Conservation (phyloP, 2,888 invertebrate species). For the Latrodectus elegans region DNA sequence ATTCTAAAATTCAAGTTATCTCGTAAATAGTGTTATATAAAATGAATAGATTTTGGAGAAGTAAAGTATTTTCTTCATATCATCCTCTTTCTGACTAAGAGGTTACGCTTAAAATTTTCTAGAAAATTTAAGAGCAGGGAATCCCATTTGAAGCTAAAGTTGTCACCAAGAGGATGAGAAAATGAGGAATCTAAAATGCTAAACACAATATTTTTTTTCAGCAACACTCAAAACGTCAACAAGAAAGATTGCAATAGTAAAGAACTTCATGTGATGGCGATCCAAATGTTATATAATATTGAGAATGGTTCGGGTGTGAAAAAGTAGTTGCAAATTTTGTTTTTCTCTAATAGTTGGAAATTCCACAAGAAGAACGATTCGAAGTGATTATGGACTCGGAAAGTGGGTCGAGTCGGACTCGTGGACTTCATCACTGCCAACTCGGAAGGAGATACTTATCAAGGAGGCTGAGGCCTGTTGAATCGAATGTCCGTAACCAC, state of each 20-base stretch:
- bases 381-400: conserved; percentile 10
- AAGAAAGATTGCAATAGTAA: neutral
- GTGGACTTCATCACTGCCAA: conserved; percentile 39
- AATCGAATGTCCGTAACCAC: conserved; percentile 45
- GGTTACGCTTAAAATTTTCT: too few relatives aligned
- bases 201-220: neutral
- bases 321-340: conserved; percentile 8
- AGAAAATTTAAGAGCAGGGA: neutral
- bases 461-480: conserved; percentile 43
- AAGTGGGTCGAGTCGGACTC: conserved; percentile 27
- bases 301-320: neutral
- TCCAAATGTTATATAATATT: conserved; percentile 19
- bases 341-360: conserved; percentile 12
- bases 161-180: conserved; percentile 28
- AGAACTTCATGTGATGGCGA: conserved; percentile 7
- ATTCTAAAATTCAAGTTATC: too few relatives aligned
- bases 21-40: too few relatives aligned
- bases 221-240: neutral
- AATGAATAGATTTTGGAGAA: too few relatives aligned
- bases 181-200: conserved; percentile 28
- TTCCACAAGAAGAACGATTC: conserved; percentile 31
- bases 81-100: too few relatives aligned
- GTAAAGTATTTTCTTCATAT: too few relatives aligned
- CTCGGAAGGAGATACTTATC: conserved; percentile 38
- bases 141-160: conserved; percentile 10